Evolutionary conservation across 2,888 invertebrate species (phyloP), one percentile per base, ranked within the genome.

Genomic region (Leptothorax acervorum): DNA sequence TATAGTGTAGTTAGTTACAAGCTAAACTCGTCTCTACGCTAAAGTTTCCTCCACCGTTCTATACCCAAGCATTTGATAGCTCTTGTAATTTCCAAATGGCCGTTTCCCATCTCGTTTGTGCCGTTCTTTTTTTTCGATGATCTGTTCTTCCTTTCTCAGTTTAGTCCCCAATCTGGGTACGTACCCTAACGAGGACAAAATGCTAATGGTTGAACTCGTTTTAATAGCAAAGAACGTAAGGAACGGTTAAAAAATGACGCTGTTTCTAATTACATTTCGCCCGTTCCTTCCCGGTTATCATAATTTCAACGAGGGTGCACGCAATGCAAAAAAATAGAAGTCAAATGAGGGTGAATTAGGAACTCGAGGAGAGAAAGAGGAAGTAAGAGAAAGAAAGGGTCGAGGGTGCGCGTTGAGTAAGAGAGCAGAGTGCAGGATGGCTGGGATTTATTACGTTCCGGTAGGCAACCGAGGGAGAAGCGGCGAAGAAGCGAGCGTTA

Each of bases 361-460:
- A 48, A 35, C 81, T 31, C n/a, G 11, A 74, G n/a, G 31, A 42
- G 57, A 62, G 62, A 75, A 35, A 73, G 48, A 78, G 70, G 70
- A 66, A 60, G 28, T 39, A 84, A 86, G 74, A 60, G 42, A 79
- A 78, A 84, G 66, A 23, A 55, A 73, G 65, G 65, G 68, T 78
- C 85, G 86, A 62, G 35, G 63, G 83, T 70, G 84, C 83, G 82
- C 31, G 70, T 79, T 15, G 85, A 83, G 85, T 60, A 74, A 86
- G 85, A 85, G 84, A 88, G 84, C 70, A 63, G 55, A 74, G 76
- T 76, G 86, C 70, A 66, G 88, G 85, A 86, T 87, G 83, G 86
- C 66, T 85, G 39, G 87, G 88, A 91, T 92, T 91, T 90, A 91
- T 90, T 89, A 89, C 90, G 89, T 91, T 90, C 90, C 89, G 89